Evolutionary conservation across 1,140 invertebrate genomes (phyloP), one percentile per base, ranked within the genome.

Genomic region (Thereuonema tuberculata): DNA sequence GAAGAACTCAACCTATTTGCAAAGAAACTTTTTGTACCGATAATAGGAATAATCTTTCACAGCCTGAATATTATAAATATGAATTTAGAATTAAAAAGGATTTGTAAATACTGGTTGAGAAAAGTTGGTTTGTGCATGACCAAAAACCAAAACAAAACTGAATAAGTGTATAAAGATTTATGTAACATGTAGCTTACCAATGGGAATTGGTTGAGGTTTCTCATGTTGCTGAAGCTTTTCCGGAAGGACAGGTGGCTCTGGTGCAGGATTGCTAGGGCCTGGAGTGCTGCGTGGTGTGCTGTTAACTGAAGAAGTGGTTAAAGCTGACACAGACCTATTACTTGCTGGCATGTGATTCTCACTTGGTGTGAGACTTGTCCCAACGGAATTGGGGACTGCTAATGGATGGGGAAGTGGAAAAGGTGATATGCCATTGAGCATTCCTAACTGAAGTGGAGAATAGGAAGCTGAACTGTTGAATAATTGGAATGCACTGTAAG

Each of bases 401-500:
- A 29, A 50, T 59, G 52, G 28, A 59, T 27, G 56, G 37, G 23
- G 61, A 60, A 53, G 31, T 47, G 48, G 20, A 29, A n/a, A 49
- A 55, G 55, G 47, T 52, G 61, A 28, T 62, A 55, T 21, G 58
- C 53, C 53, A 21, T 55, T 55, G 3, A 55, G 3, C 3, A 55
- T 21, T 9, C 53, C 53, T 21, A 55, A 9, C 26, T 26, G 53
- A 12, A 55, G 27, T 23, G 25, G 2, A 12, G 53, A 3, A 55
- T 26, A 55, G 3, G 53, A 29, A 9, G 53, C 14, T 27, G 26
- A 12, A 23, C 21, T 55, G 24, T 17, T 26, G 26, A 26, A 55
- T 25, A 55, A 26, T 9, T 23, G 5, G 27, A 55, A 55, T 14
- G 67, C 62, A 58, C 62, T 57, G 75, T 82, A 67, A 75, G 84